A percentile compares a stretch with the other conserved stretches of the same genome.
These are phyloP conservation scores for Tricholauxania praeusta DNA, from an alignment of 2,888 invertebrate genomes.

Conservation along the genomic window DNA sequence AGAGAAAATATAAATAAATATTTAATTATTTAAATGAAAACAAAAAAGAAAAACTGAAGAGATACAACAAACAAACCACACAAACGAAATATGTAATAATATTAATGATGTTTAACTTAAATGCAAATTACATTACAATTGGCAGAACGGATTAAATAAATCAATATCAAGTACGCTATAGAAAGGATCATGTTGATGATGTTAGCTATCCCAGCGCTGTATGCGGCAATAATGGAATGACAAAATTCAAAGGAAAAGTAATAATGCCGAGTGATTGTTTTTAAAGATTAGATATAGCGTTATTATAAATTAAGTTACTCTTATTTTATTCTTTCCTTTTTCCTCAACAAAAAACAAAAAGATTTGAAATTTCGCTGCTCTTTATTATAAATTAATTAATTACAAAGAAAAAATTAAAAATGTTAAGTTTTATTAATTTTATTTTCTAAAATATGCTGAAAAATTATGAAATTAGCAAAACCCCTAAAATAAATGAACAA, in stretches of 20 bases:
- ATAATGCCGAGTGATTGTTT: constrained; percentile 34
- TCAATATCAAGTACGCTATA: no score
- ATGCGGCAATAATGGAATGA: constrained; percentile 18
- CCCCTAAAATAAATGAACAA: constrained; percentile 39
- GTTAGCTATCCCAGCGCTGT: constrained; percentile 23
- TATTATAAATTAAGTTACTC: constrained; percentile 26
- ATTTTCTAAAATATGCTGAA: constrained; percentile 21
- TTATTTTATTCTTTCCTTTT: constrained; percentile 5
- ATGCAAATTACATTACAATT: constrained; percentile 12
- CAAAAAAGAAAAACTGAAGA: constrained; percentile 20
- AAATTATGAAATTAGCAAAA: constrained; percentile 24
- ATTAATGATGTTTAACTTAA: constrained; percentile 15
- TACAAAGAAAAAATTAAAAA: constrained; percentile 37
- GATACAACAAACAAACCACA: neutral
- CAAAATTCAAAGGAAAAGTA: constrained; percentile 25
- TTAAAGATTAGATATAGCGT: constrained; percentile 29
- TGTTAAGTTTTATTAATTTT: constrained; percentile 44
- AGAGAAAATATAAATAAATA: constrained; percentile 27
- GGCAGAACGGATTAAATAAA: neutral
- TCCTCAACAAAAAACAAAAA: constrained; percentile 30
- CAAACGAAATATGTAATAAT: constrained; percentile 6
- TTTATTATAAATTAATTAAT: constrained; percentile 32
- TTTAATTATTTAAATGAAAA: constrained; percentile 30
- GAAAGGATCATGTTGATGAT: constrained; percentile 10
- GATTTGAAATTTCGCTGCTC: constrained; percentile 19